Percentiles rank a stretch among this genome's conserved stretches.
These are phyloP conservation scores for Pararge aegeria DNA, from an alignment of 1,140 invertebrate species.

Conservation along the genomic window DNA sequence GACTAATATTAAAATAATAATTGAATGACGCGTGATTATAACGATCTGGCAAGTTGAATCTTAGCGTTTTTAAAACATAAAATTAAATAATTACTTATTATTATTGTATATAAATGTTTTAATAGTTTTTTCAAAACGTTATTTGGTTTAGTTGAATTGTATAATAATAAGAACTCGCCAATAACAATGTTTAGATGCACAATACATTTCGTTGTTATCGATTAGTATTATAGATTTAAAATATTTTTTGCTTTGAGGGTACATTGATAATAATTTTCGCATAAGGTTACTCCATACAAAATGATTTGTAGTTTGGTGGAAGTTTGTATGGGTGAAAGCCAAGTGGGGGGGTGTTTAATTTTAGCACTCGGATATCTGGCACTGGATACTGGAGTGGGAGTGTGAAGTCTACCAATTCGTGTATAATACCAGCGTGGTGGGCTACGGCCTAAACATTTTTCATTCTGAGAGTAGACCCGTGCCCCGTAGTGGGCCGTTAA, in stretches of 20 bases:
- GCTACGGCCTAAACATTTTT: too few species aligned
- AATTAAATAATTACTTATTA: slow-evolving; percentile 5
- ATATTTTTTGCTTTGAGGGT: slow-evolving; percentile 16
- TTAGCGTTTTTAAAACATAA: slow-evolving; percentile 5
- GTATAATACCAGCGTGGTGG: too few species aligned
- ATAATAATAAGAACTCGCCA: slow-evolving; percentile 5
- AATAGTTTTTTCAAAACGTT: slow-evolving; percentile 14
- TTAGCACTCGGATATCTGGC: too few species aligned
- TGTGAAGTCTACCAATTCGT: too few species aligned
- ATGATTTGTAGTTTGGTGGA: neutral
- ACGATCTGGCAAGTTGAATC: slow-evolving; percentile 14
- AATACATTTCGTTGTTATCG: neutral
- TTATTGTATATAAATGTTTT: slow-evolving; percentile 19
- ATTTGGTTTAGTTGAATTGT: slow-evolving; percentile 13
- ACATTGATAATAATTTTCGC: neutral
- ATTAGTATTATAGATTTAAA: slow-evolving; percentile 20
- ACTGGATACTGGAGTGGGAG: too few species aligned
- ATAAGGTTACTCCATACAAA: neutral
- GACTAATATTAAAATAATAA: neutral
- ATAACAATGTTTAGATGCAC: slow-evolving; percentile 2
- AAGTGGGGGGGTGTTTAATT: too few species aligned
- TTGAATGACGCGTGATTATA: neutral
- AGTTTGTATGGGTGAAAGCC: too few species aligned
- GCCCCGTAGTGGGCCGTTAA: too few species aligned
- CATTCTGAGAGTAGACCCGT: too few species aligned